Evolutionary conservation across 2,797 vertebrate genomes (phyloP), one percentile per base, ranked within the genome.

Genomic region (Bradypus variegatus): DNA sequence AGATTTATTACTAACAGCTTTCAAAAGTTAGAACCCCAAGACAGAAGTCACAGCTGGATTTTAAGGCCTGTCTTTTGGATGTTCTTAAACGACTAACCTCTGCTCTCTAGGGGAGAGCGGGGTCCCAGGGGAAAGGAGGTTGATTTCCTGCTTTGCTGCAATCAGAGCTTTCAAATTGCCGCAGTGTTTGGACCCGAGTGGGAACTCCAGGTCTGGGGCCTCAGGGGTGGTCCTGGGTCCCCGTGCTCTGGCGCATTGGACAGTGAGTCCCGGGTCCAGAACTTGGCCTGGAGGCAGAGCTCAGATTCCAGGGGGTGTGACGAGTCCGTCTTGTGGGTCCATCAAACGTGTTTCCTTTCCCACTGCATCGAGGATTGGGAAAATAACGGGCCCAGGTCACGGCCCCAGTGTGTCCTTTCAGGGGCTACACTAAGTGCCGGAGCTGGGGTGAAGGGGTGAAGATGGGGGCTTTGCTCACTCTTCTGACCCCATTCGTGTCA

Each of bases 1-100:
- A 92, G 93, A 96, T 85, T 93, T 94, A 92, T 93, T 88, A 93
- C 89, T 96, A 95, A 95, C 89, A 94, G 5, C 53, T 93, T 95
- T 96, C 84, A 93, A 90, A 91, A 94, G 93, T 75, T 79, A 93
- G 91, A 89, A 90, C 93, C 94, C 81, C 33, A 60, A 80, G 88
- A 92, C 86, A 89, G 95, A 91, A 89, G 86, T 86, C 87, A 72
- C 78, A 89, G 73, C 58, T 90, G 86, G 33, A 86, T 93, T 95
- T 88, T 82, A 94, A 92, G 75, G 64, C 73, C 91, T 76, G 65
- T 58, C 85, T 95, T 89, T 58, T 81, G 88, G 86, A 75, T 58
- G 90, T 88, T 70, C 88, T 50, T n/a, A 93, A 84, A 94, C 60
- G 92, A 64, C 65, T 89, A 62, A 85, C 79, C 23, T 84, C 82